Evolutionary conservation across 2,797 vertebrate genomes (phyloP).

Genomic region (Sebastes steindachneri): DNA sequence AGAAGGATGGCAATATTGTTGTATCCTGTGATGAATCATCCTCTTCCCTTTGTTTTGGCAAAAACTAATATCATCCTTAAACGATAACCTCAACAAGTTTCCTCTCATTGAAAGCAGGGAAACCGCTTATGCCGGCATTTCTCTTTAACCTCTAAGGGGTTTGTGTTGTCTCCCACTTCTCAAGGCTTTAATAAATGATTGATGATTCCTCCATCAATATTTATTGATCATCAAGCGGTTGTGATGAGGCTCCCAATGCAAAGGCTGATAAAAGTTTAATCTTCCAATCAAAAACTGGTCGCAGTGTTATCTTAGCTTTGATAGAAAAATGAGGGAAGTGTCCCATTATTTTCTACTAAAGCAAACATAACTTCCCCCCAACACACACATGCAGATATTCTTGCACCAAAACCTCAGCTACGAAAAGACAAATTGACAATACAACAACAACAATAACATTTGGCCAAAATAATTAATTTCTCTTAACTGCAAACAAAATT

Average conservation of each 20-base stretch:
- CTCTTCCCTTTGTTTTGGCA: not conserved
- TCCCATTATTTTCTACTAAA: not conserved
- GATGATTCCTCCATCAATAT: constrained; percentile 73
- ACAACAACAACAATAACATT: not conserved
- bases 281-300: constrained; percentile 57
- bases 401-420: not conserved
- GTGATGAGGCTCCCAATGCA: constrained; percentile 15
- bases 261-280: constrained; percentile 74
- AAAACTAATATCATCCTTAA: not conserved
- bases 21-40: not conserved
- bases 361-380: not conserved
- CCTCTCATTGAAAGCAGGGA: not conserved
- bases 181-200: constrained; percentile 65
- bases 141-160: constrained; percentile 25
- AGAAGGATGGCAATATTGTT: not conserved
- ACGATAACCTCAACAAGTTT: not conserved
- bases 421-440: not conserved
- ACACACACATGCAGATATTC: not conserved
- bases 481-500: not conserved
- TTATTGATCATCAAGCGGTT: constrained; percentile 75
- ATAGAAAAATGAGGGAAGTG: constrained; percentile 7
- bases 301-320: constrained; percentile 7
- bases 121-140: constrained; percentile 6
- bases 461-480: not conserved
- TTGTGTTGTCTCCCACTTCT: constrained; percentile 42